phyloP scores from a whole-genome alignment of 1,140 invertebrate species.

The Hyphantria cunea region DNA sequence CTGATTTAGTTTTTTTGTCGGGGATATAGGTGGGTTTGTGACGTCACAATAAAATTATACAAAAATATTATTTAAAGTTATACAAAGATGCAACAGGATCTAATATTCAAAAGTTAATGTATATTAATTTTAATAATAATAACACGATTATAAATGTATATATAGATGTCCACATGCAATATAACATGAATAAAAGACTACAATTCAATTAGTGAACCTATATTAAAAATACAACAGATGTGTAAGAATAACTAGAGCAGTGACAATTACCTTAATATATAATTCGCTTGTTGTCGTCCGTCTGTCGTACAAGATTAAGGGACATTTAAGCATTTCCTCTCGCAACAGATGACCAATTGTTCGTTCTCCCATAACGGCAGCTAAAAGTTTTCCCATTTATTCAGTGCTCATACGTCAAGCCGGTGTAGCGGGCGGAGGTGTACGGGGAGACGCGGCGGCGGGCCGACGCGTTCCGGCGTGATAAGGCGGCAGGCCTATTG shows the following conservation, averaged over 20 bases:
- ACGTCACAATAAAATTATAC: too few relatives aligned
- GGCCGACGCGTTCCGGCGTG: conserved; percentile 67
- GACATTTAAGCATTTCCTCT: conserved; percentile 51
- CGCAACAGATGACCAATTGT: conserved; percentile 77
- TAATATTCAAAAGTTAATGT: too few relatives aligned
- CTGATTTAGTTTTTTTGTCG: too few relatives aligned
- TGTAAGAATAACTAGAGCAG: conserved; percentile 28
- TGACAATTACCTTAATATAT: conserved; percentile 34
- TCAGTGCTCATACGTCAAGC: conserved; percentile 77
- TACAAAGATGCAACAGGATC: too few relatives aligned
- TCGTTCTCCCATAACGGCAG: conserved; percentile 64
- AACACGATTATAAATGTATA: too few relatives aligned
- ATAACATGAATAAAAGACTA: too few relatives aligned
- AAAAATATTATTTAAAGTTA: too few relatives aligned
- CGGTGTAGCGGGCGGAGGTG: conserved; percentile 37
- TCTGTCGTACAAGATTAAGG: conserved; percentile 50
- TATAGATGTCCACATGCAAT: too few relatives aligned
- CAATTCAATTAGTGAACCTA: neutral
- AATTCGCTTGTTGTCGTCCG: conserved; percentile 35
- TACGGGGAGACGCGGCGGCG: conserved; percentile 33
- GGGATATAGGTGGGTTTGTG: too few relatives aligned
- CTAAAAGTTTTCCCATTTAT: conserved; percentile 81
- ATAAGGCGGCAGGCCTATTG: conserved; percentile 74
- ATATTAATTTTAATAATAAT: too few relatives aligned
- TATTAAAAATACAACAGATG: conserved; percentile 6